phyloP scores from a whole-genome alignment of 2,797 vertebrate genomes.

The Antrozous pallidus region DNA sequence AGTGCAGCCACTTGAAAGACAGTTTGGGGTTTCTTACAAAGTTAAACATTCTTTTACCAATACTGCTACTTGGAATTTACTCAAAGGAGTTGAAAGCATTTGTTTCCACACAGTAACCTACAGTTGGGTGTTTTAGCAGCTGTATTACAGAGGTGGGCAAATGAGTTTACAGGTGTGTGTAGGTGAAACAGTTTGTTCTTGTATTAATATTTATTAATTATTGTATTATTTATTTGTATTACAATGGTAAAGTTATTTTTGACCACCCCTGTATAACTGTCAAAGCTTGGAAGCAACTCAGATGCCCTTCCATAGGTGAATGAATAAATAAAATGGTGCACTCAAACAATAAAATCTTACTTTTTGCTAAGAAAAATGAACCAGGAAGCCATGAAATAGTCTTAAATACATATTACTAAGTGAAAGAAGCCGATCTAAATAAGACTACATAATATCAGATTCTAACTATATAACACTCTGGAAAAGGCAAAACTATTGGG shows the following conservation, averaged over 20 bases:
- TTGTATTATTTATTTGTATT: neutral
- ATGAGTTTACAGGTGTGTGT: neutral
- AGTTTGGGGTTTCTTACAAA: neutral
- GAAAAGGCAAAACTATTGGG: neutral
- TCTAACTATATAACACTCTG: neutral
- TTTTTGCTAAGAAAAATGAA: neutral
- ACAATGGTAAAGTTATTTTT: neutral
- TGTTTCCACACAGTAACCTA: neutral
- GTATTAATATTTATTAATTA: neutral
- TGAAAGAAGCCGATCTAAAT: neutral
- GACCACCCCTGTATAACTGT: neutral
- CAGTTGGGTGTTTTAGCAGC: neutral
- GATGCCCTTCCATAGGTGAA: neutral
- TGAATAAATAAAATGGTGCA: neutral
- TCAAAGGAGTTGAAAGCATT: neutral
- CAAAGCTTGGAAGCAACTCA: neutral
- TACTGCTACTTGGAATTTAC: neutral
- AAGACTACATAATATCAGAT: neutral
- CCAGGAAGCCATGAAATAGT: neutral
- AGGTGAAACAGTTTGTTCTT: neutral
- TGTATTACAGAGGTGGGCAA: neutral
- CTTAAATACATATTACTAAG: neutral
- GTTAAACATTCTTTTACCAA: neutral
- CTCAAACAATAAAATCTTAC: neutral
- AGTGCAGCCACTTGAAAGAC: neutral